Percentiles rank a stretch among this genome's conserved stretches.
These are phyloP conservation scores for Anniella stebbinsi DNA, from an alignment of 2,797 vertebrate species.

Conservation along the genomic window DNA sequence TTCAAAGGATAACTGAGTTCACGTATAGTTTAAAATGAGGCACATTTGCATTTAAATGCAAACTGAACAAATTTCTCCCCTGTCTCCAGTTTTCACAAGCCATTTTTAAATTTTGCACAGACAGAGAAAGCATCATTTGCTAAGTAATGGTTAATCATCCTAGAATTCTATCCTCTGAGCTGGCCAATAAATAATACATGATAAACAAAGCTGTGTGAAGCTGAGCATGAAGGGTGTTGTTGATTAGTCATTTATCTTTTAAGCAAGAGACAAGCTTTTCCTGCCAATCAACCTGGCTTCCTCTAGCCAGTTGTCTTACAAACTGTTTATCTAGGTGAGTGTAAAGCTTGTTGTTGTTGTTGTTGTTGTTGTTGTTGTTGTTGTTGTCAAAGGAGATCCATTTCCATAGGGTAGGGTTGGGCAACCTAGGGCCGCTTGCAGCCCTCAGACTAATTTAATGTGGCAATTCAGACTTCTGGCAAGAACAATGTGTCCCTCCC, in stretches of 20 bases:
- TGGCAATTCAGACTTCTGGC: background rate
- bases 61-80: too few relatives aligned
- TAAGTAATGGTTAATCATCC: conserved; percentile 45
- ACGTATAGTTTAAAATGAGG: background rate
- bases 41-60: too few relatives aligned
- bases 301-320: conserved; percentile 30
- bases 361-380: too few relatives aligned
- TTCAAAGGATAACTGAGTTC: too few relatives aligned
- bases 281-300: conserved; percentile 42
- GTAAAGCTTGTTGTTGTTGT: background rate
- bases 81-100: background rate
- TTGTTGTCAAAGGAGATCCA: background rate
- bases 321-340: background rate
- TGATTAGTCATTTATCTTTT: conserved; percentile 61
- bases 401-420: background rate
- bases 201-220: conserved; percentile 59
- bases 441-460: background rate
- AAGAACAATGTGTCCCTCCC: background rate
- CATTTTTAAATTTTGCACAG: conserved; percentile 19
- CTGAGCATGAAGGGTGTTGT: conserved; percentile 56
- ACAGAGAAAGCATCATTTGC: background rate
- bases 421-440: background rate
- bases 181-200: conserved; percentile 61
- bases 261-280: conserved; percentile 44
- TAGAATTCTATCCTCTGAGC: conserved; percentile 52